These are phyloP conservation scores for Disparrhopalites patrizii DNA, from an alignment of 2,888 invertebrate genomes.

Conservation along the genomic window DNA sequence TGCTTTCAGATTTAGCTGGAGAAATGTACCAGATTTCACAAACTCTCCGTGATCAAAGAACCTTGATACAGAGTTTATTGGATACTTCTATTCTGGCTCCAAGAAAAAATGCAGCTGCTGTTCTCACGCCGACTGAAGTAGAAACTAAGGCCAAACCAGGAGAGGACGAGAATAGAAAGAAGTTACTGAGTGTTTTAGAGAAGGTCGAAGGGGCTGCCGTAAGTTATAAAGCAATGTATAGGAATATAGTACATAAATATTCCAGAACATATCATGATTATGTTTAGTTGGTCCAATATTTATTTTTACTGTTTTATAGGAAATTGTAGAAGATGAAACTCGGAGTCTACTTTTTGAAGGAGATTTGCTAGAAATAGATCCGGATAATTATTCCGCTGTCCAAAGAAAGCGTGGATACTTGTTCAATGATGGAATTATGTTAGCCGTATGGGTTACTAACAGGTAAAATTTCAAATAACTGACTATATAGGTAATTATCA, in stretches of 20 bases:
- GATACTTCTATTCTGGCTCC: conserved; percentile 63
- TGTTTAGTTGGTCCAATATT: not conserved
- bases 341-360: conserved; percentile 83
- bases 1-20: conserved; percentile 73
- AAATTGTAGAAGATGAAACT: conserved; percentile 70
- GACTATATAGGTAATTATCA: too few relatives aligned
- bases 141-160: conserved; percentile 49
- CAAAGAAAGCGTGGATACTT: conserved; percentile 88
- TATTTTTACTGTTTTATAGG: conserved; percentile 52
- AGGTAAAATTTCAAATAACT: conserved; percentile 51
- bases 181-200: conserved; percentile 69
- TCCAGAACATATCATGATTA: not conserved
- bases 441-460: conserved; percentile 75
- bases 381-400: conserved; percentile 77
- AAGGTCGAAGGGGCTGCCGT: conserved; percentile 83
- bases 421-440: conserved; percentile 86
- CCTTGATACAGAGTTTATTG: conserved; percentile 56
- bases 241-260: not conserved
- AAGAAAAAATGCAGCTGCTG: conserved; percentile 27
- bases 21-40: conserved; percentile 98
- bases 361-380: conserved; percentile 82
- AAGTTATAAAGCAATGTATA: conserved; percentile 48
- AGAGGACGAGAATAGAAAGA: conserved; percentile 58
- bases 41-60: conserved; percentile 85
- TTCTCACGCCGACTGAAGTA: conserved; percentile 39